Base-by-base conservation (phyloP, 2,113 vertebrate species). In the Larimichthys polyactis region DNA sequence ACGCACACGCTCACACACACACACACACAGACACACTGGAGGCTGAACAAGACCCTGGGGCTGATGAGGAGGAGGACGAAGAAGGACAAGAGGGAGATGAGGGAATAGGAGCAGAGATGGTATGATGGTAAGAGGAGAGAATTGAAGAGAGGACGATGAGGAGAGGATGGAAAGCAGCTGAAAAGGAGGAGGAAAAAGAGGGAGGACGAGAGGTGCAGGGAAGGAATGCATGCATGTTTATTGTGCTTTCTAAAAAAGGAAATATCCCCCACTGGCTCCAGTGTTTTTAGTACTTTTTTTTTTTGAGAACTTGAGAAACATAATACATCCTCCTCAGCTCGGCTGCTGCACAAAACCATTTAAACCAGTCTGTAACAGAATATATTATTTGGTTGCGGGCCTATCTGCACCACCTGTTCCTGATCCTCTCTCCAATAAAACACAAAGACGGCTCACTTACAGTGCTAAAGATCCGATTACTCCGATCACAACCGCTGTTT, bases 201-300 rank as follows among this genome's bases (percentile, higher is more conserved):
- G 7, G 36, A 71, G 75, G 63, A 80, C 27, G 75, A 73, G 57
- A 69, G 66, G 22, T 9, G 62, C 49, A 76, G 69, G 55, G 71
- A 71, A 82, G 75, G 86, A 90, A 91, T 89, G 88, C 60, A 15
- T 68, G 67, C 17, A 36, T 81, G 84, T 92, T 91, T 89, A 88
- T 85, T 91, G 78, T 78, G 40, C 19, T 88, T 86, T 70, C 88
- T 90, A 89, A 89, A 90, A 58, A 87, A 82, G 85, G 89, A 84
- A 75, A 72, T 36, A 63, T 88, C 59, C 73, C 80, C 68, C 54
- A 27, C 77, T 72, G 40, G 49, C 72, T 71, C 8, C 74, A 40
- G 2, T 85, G 80, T 87, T 84, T 76, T 77, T 17, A 60, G 80
- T 72, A 55, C 52, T 79, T 86, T 79, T 46, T 80, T 65, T 7